Percentiles rank a stretch among this genome's conserved stretches.
Evolutionary conservation across 2,113 vertebrate genomes (phyloP).

Genomic region (Phyllostomus hastatus): DNA sequence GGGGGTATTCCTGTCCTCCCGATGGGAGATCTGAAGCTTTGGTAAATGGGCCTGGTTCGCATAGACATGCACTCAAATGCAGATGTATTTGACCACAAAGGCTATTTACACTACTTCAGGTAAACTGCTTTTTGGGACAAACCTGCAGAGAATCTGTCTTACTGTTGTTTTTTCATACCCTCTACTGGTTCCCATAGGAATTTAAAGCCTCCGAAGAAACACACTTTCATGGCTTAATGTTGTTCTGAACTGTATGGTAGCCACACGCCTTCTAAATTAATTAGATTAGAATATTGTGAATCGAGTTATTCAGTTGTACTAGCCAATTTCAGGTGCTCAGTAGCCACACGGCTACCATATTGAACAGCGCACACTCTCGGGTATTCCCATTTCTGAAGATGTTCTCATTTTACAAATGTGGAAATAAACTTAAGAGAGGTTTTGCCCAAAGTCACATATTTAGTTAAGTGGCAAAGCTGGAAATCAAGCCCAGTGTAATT

Average conservation of each 20-base stretch:
- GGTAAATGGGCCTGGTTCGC: background rate
- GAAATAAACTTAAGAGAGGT: background rate
- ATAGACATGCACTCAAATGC: background rate
- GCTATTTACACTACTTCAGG: background rate
- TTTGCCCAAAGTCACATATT: background rate
- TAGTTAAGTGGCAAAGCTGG: background rate
- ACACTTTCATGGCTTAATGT: background rate
- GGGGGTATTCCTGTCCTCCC: background rate
- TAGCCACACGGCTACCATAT: background rate
- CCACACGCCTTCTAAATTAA: background rate
- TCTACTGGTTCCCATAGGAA: background rate
- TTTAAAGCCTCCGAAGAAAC: slow-evolving; percentile 22
- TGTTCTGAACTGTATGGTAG: background rate
- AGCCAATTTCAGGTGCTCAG: background rate
- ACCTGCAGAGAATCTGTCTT: background rate
- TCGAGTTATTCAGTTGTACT: background rate
- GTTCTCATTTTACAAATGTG: slow-evolving; percentile 29
- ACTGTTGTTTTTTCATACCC: background rate
- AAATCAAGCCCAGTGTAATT: background rate
- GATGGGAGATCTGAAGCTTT: background rate
- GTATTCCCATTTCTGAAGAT: background rate
- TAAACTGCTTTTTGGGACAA: background rate
- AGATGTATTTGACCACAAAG: background rate
- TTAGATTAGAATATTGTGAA: slow-evolving; percentile 2
- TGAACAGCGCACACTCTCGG: background rate